These are phyloP conservation scores for Pristionchus exspectatus DNA, from an alignment of 2,888 invertebrate genomes.

Conservation along the genomic window DNA sequence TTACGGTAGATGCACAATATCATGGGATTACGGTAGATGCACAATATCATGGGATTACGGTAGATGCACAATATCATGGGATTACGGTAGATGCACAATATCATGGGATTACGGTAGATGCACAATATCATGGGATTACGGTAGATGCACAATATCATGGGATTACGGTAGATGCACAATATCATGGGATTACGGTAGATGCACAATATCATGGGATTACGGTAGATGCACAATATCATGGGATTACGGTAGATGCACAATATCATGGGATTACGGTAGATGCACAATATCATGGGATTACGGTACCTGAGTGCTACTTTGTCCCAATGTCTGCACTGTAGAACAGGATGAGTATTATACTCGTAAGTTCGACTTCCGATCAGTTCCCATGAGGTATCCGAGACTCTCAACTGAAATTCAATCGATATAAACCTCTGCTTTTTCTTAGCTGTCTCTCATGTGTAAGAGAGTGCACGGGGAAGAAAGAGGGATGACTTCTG, in stretches of 20 bases:
- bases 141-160: too few relatives aligned
- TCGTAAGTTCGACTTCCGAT: constrained; percentile 68
- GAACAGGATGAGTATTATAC: constrained; percentile 64
- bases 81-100: too few relatives aligned
- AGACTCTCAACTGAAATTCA: constrained; percentile 59
- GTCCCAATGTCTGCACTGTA: constrained; percentile 69
- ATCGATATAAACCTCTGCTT: neutral
- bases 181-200: neutral
- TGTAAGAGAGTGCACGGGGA: constrained; percentile 24
- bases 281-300: neutral
- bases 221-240: neutral
- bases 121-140: neutral
- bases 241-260: neutral
- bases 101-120: neutral
- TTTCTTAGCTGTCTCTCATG: neutral
- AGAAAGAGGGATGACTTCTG: constrained; percentile 41
- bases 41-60: too few relatives aligned
- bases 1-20: neutral
- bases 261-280: neutral
- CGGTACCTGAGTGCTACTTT: constrained; percentile 65
- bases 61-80: neutral
- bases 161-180: neutral
- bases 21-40: neutral
- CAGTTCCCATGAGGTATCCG: constrained; percentile 65
- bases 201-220: too few relatives aligned